Base-by-base conservation (phyloP, 2,113 vertebrate species). In the Xiphophorus hellerii region DNA sequence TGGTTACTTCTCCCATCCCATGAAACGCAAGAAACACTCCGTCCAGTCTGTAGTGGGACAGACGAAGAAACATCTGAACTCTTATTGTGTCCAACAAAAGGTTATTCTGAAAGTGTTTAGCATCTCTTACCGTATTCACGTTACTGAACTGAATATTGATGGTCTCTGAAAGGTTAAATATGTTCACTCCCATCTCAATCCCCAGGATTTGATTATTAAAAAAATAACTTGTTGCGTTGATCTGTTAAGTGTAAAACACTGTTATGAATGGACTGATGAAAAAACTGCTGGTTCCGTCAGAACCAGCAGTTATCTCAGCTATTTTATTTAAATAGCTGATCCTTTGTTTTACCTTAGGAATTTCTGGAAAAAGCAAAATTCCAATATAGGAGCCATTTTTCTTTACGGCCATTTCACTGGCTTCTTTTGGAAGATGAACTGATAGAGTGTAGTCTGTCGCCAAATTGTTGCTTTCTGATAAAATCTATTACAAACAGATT, bases 131-230 rank as follows among this genome's bases (percentile, higher is more conserved):
- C 84, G 42, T 84, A 13, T 25, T 0, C 12, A 80, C 29, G 13
- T 74, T 61, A 37, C 0, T 61, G 54, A 35, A 90, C 0, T 42
- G 22, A 51, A 91, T 84, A 8, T 80, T 30, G 29, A 90, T 76
- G 5, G 69, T 64, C 2, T 44, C 3, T 15, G 81, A 77, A 25
- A 92, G 85, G 75, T 84, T 84, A 0, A 61, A 58, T 62, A 92
- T 85, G 2, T 74, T 29, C 22, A 65, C 42, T 54, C 73, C 69
- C 87, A 91, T 91, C 6, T 88, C 78, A 74, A 87, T 88, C n/a
- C 67, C 84, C 13, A 65, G 0, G 0, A 77, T 14, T 54, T 74
- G 28, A 60, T 69, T 17, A 17, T 81, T 78, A 0, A 89, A 17
- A 69, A 86, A 51, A 1, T 0, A 5, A 13, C 25, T 44, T 1